Conservation (phyloP, 2,888 invertebrate genomes). For the Listrodromus nycthemerus region DNA sequence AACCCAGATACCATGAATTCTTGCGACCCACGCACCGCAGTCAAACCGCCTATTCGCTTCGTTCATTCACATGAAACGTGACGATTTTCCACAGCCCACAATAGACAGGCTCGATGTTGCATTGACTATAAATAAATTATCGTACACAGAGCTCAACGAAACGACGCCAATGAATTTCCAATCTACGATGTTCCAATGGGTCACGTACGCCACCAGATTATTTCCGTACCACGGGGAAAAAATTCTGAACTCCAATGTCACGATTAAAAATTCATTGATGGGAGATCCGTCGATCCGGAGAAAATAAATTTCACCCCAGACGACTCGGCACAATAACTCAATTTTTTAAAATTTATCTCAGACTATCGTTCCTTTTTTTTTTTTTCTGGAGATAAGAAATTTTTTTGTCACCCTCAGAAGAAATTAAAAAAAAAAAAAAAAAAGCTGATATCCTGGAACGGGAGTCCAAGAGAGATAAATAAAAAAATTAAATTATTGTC, state of each 20-base stretch:
- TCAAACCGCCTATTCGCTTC: not conserved
- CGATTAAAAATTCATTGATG: not conserved
- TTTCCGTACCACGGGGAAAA: not conserved
- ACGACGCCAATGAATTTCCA: not conserved
- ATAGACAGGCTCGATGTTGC: slow-evolving; percentile 5
- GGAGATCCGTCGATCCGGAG: not conserved
- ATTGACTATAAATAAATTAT: slow-evolving; percentile 25
- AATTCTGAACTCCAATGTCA: not conserved
- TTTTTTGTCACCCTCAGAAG: too few species aligned
- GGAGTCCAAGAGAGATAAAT: too few species aligned
- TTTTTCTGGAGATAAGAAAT: too few species aligned
- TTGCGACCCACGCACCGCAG: not conserved
- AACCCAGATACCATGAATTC: slow-evolving; percentile 15
- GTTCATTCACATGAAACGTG: not conserved
- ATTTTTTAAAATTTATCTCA: too few species aligned
- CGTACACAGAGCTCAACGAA: not conserved
- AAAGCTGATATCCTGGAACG: too few species aligned
- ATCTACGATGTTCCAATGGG: not conserved
- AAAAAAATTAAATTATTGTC: too few species aligned
- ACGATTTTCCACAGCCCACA: not conserved
- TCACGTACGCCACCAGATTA: slow-evolving; percentile 18
- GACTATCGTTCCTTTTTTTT: too few species aligned
- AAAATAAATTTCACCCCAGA: too few species aligned
- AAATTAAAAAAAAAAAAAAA: too few species aligned
- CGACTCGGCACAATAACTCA: too few species aligned